Evolutionary conservation across 2,888 invertebrate species (phyloP).

Genomic region (Schrankia costaestrigalis): DNA sequence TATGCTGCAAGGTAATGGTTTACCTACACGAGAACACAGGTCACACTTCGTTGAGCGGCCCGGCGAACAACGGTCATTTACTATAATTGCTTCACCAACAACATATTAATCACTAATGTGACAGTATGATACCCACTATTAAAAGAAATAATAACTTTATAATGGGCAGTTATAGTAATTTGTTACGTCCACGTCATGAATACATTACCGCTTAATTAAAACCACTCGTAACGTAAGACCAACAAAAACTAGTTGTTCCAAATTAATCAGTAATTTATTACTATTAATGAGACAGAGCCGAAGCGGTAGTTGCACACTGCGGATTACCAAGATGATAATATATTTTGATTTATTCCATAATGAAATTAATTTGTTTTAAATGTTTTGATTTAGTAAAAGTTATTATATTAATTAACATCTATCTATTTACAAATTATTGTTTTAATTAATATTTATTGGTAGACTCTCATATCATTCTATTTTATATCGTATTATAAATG

Average conservation of each 20-base stretch:
- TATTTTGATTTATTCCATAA: no score
- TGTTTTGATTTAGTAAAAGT: no score
- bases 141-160: conserved; percentile 55
- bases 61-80: conserved; percentile 55
- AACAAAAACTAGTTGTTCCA: conserved; percentile 23
- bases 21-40: conserved; percentile 38
- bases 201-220: conserved; percentile 40
- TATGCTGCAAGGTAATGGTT: conserved; percentile 52
- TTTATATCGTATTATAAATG: no score
- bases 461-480: no score
- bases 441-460: no score
- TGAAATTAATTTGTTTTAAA: no score
- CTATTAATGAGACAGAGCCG: conserved; percentile 15
- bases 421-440: no score
- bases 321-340: conserved; percentile 7
- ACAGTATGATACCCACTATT: conserved; percentile 59
- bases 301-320: conserved; percentile 5
- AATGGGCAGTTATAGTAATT: conserved; percentile 44
- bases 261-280: conserved; percentile 17
- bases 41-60: conserved; percentile 49
- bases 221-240: conserved; percentile 31
- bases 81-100: conserved; percentile 64
- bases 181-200: conserved; percentile 41
- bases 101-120: conserved; percentile 72
- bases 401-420: not conserved